Evolutionary conservation across 2,113 vertebrate species (phyloP).

Genomic region (Gracilinanus agilis): DNA sequence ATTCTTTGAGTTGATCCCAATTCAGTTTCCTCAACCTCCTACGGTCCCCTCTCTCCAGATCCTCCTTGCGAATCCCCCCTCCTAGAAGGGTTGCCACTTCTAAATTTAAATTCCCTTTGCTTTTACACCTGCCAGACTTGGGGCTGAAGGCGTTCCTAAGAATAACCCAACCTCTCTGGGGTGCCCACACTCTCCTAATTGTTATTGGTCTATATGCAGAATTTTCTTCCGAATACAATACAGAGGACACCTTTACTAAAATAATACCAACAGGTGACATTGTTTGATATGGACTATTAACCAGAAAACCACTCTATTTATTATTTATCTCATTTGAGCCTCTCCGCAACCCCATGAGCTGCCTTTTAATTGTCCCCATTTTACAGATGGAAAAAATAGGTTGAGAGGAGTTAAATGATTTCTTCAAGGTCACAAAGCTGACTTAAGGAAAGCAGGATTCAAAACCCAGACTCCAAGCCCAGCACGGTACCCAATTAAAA

Average conservation of each 20-base stretch:
- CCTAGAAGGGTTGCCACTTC: not conserved
- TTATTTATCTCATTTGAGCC: no score
- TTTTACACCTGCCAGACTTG: not conserved
- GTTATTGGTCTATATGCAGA: not conserved
- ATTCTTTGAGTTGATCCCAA: not conserved
- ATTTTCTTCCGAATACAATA: not conserved
- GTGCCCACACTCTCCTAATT: no score
- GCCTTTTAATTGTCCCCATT: no score
- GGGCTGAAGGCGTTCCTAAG: not conserved
- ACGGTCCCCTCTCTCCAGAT: not conserved
- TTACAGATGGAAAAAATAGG: no score
- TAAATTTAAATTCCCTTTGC: not conserved
- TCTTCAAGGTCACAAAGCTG: no score
- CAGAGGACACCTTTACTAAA: not conserved
- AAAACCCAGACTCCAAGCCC: no score
- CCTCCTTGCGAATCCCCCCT: not conserved
- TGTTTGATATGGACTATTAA: not conserved
- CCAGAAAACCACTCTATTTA: no score
- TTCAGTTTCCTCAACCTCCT: not conserved
- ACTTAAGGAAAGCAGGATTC: no score
- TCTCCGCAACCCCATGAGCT: no score
- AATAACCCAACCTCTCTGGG: not conserved
- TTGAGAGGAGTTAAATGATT: no score
- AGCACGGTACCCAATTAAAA: no score
- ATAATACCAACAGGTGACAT: not conserved